These are phyloP conservation scores for Zelostemma sp. DNA, from an alignment of 1,140 invertebrate genomes.

Conservation along the genomic window DNA sequence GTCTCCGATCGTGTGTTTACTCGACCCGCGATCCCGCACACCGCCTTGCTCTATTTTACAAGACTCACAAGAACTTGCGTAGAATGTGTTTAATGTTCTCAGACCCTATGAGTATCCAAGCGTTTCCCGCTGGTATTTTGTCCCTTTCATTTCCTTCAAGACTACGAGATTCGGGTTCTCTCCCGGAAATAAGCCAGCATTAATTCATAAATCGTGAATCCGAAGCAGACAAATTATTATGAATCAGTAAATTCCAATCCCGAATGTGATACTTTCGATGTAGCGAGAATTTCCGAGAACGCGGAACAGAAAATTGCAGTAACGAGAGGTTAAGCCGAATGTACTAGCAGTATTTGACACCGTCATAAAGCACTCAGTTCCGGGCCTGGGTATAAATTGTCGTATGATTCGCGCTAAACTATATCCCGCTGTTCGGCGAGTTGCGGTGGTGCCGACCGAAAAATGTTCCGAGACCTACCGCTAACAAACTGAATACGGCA, in stretches of 20 bases:
- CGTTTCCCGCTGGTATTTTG: slow-evolving; percentile 10
- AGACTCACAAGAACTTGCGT: slow-evolving; percentile 39
- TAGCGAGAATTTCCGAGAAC: no score
- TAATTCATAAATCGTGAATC: not conserved
- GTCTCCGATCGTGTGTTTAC: slow-evolving; percentile 49
- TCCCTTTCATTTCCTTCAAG: not conserved
- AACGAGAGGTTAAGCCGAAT: slow-evolving; percentile 13
- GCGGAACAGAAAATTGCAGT: not conserved
- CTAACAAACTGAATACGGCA: slow-evolving; percentile 67
- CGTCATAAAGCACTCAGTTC: slow-evolving; percentile 52
- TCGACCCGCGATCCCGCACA: slow-evolving; percentile 41
- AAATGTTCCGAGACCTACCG: slow-evolving; percentile 51
- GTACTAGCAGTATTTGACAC: slow-evolving; percentile 47
- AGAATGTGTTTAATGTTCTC: slow-evolving; percentile 38
- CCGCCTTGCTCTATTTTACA: slow-evolving; percentile 44
- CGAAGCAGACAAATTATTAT: not conserved
- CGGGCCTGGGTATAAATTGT: slow-evolving; percentile 20
- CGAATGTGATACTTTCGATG: no score
- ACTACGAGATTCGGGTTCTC: not conserved
- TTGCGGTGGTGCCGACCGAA: slow-evolving; percentile 43
- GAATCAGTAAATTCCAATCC: no score
- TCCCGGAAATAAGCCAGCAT: not conserved
- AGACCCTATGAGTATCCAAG: slow-evolving; percentile 32
- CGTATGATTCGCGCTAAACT: slow-evolving; percentile 56
- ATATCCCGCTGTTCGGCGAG: slow-evolving; percentile 56